These are phyloP conservation scores for silkworm (Bombyx mori) DNA, from an alignment of 1,140 invertebrate genomes.

Conservation along the genomic window ASM3026992v2 NC_085120.1:6812501-6813000, in stretches of 20 bases:
- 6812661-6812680: background rate
- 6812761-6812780: constrained; percentile 43
- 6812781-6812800: constrained; percentile 59
- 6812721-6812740: background rate
- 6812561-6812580: too few relatives aligned
- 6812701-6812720: background rate
- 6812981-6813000: constrained; percentile 61
- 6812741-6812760: constrained; percentile 30
- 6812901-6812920: constrained; percentile 64
- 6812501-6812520: too few relatives aligned
- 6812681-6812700: constrained; percentile 5
- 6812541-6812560: too few relatives aligned
- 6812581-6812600: too few relatives aligned
- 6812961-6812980: constrained; percentile 30
- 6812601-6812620: too few relatives aligned
- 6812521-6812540: too few relatives aligned
- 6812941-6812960: constrained; percentile 22
- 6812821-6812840: constrained; percentile 7
- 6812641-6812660: constrained; percentile 5
- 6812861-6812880: constrained; percentile 9
- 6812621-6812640: background rate
- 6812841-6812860: constrained; percentile 13
- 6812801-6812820: background rate
- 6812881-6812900: constrained; percentile 17
- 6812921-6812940: constrained; percentile 35